Percentiles rank a stretch among this genome's conserved stretches.
phyloP scores from a whole-genome alignment of 2,113 vertebrate species.

The Heptranchias perlo region DNA sequence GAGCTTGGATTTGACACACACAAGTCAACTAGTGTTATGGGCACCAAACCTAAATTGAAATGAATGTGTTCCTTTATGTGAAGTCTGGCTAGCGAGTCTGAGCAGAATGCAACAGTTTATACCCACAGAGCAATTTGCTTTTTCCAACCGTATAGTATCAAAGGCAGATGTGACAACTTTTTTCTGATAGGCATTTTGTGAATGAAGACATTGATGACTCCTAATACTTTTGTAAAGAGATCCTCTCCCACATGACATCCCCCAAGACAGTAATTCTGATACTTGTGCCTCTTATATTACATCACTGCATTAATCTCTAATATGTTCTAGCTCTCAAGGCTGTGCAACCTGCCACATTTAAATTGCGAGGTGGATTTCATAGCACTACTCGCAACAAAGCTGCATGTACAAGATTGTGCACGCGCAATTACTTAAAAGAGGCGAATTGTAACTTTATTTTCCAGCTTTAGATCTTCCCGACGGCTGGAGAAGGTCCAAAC shows the following conservation, averaged over 20 bases:
- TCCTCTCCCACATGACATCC: not conserved
- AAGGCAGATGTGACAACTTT: slow-evolving; percentile 19
- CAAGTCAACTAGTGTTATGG: slow-evolving; percentile 14
- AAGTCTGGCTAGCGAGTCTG: slow-evolving; percentile 20
- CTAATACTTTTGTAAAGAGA: not conserved
- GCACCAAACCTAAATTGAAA: not conserved
- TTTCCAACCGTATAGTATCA: slow-evolving; percentile 1
- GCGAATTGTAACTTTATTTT: not conserved
- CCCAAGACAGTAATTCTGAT: not conserved
- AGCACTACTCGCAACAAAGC: not conserved
- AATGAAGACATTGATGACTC: slow-evolving; percentile 2
- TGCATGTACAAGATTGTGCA: no score
- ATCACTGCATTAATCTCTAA: not conserved
- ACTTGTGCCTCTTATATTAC: not conserved
- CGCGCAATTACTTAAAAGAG: not conserved
- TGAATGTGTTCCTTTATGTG: slow-evolving; percentile 26
- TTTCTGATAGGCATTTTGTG: not conserved
- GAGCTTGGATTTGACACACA: not conserved
- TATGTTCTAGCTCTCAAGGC: not conserved
- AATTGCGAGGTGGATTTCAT: not conserved
- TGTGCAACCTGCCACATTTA: not conserved
- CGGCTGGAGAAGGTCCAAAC: not conserved
- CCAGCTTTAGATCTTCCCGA: not conserved
- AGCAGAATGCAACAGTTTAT: slow-evolving; percentile 23
- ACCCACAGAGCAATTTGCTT: slow-evolving; percentile 13